phyloP scores from a whole-genome alignment of 30 jellyfish, hydroid and myxozoan species.

The Aurelia aurita region DNA sequence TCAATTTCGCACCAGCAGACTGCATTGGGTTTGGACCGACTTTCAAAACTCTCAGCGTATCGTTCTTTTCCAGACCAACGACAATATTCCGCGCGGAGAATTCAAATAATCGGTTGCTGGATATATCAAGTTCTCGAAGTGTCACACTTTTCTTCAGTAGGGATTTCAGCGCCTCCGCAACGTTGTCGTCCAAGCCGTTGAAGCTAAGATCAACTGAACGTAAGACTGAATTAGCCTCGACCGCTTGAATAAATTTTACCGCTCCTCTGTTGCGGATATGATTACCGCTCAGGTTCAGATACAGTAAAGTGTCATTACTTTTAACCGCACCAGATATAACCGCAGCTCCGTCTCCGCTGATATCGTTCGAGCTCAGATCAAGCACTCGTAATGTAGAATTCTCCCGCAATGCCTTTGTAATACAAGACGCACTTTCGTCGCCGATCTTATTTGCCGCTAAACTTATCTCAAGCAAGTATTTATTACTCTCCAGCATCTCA shows the following conservation, averaged over 20 bases:
- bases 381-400: constrained; percentile 40
- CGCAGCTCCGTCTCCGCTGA: constrained; percentile 37
- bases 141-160: constrained; percentile 13
- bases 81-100: constrained; percentile 50
- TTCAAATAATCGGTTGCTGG: constrained; percentile 46
- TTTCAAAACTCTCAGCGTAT: constrained; percentile 27
- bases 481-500: constrained; percentile 13
- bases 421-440: background rate
- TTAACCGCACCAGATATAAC: constrained; percentile 40
- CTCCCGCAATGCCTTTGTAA: constrained; percentile 42
- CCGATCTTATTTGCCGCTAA: constrained; percentile 37
- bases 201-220: constrained; percentile 47
- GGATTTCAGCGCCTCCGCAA: constrained; percentile 23
- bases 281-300: constrained; percentile 52
- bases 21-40: constrained; percentile 63
- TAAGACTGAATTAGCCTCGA: constrained; percentile 21
- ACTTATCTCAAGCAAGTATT: constrained; percentile 52
- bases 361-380: constrained; percentile 37
- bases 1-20: constrained; percentile 55
- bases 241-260: constrained; percentile 14
- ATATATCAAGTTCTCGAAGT: constrained; percentile 56
- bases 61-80: constrained; percentile 64
- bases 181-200: constrained; percentile 68
- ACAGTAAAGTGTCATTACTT: constrained; percentile 11
- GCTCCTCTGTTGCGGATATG: constrained; percentile 42